Percentiles rank a stretch among this genome's conserved stretches.
Conservation (phyloP, 2,797 vertebrate genomes). For the Onychomys arenicola region DNA sequence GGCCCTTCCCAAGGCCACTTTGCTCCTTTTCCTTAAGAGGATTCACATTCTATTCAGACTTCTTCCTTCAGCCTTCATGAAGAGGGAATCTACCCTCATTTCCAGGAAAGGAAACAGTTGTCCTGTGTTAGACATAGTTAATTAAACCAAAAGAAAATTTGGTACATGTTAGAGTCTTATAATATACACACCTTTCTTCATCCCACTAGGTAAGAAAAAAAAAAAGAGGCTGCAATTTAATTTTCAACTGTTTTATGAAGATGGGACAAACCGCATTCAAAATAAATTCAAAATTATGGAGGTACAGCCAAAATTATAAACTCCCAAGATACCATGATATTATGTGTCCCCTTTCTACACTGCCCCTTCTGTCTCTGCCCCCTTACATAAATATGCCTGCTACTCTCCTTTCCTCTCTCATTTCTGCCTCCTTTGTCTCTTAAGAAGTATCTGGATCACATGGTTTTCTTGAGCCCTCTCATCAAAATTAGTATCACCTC, state of each 20-base stretch:
- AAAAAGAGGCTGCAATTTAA: neutral
- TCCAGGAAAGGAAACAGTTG: neutral
- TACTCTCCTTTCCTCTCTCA: neutral
- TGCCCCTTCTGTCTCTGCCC: neutral
- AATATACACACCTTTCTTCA: neutral
- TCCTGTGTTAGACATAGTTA: neutral
- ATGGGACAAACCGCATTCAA: neutral
- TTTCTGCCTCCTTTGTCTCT: neutral
- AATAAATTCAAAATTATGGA: constrained; percentile 6
- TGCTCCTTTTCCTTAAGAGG: neutral
- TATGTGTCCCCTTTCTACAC: neutral
- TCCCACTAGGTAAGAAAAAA: neutral
- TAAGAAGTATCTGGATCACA: neutral
- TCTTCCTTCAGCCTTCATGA: neutral
- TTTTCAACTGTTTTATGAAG: neutral
- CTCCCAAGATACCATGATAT: neutral
- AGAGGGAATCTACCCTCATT: neutral
- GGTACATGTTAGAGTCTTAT: neutral
- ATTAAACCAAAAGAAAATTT: neutral
- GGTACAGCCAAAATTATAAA: neutral
- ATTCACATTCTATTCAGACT: neutral
- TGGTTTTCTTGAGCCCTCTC: neutral
- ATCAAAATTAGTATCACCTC: constrained; percentile 26
- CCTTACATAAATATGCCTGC: too few relatives aligned
- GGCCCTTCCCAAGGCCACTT: neutral